Evolutionary conservation across 2,888 invertebrate species (phyloP), one percentile per base, ranked within the genome.

Genomic region (Heliconius aoede): DNA sequence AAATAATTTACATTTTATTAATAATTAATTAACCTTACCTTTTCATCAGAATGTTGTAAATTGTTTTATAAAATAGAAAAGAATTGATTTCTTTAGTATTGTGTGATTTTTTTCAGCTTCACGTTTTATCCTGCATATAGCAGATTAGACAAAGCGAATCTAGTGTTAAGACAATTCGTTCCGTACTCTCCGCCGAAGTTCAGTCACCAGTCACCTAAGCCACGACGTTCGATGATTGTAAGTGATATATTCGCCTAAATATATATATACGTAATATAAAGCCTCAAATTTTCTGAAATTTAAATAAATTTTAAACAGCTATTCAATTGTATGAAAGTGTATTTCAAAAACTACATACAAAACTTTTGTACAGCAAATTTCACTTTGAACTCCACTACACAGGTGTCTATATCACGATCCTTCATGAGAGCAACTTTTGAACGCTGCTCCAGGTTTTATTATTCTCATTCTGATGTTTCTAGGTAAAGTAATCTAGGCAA

Each of bases 241-340:
- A 46, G 40, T 18, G 5, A 46, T 18, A 46, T 46, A 46, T 46
- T 15, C n/a, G n/a, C n/a, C n/a, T n/a, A n/a, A n/a, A n/a, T n/a
- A n/a, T n/a, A n/a, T n/a, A n/a, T n/a, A n/a, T n/a, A n/a, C n/a
- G n/a, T n/a, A n/a, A n/a, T n/a, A n/a, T n/a, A n/a, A n/a, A n/a
- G n/a, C 55, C 1, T 55, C n/a, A 55, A 55, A 55, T 55, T 55
- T 55, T 4, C 55, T 55, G 1, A 11, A 55, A 55, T 55, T 55
- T 11, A 55, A 55, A 55, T 60, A 26, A 4, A 60, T 60, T 24
- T 60, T 0, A 62, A 62, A 32, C 9, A 82, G 84, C 24, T 40
- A 36, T 60, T 60, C 5, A 65, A 65, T 40, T 24, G 15, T 65
- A 40, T 8, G 15, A 61, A 72, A 40, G 21, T 21, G 18, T 61